These are phyloP conservation scores for Nesidiocoris tenuis DNA, from an alignment of 2,888 invertebrate genomes.

Conservation along the genomic window DNA sequence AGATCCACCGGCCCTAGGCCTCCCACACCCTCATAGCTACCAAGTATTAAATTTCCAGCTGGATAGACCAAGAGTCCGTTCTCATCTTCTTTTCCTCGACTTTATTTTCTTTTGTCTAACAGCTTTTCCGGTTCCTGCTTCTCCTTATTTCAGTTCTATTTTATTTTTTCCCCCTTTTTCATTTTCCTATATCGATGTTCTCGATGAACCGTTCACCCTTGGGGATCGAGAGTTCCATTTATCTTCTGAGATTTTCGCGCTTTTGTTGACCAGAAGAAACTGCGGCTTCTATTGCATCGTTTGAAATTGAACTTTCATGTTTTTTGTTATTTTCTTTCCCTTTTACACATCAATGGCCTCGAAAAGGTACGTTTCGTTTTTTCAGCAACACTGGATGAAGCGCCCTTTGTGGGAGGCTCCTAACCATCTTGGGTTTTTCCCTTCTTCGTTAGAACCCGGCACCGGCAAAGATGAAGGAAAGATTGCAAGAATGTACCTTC, in stretches of 20 bases:
- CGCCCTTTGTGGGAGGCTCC: neutral
- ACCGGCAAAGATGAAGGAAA: neutral
- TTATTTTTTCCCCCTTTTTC: neutral
- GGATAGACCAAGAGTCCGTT: neutral
- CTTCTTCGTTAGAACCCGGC: neutral
- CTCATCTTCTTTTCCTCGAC: constrained; percentile 8
- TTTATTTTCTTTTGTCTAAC: constrained; percentile 20
- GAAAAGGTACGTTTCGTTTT: neutral
- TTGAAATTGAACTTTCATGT: neutral
- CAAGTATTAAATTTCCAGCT: constrained; percentile 16
- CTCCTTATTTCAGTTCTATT: neutral
- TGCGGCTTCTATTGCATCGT: neutral
- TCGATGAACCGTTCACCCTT: neutral
- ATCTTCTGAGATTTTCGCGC: neutral
- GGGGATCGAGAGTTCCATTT: neutral
- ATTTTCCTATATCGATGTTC: neutral
- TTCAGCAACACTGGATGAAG: neutral
- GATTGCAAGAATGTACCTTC: neutral
- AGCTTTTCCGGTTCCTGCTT: neutral
- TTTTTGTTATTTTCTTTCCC: no score
- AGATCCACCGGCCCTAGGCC: neutral
- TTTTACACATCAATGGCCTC: neutral
- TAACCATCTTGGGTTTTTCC: neutral
- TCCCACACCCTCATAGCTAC: neutral
- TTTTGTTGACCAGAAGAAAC: neutral